A percentile compares a stretch with the other conserved stretches of the same genome.
These are phyloP conservation scores for Ganaspis sp. DNA, from an alignment of 1,140 invertebrate genomes.

Conservation along the genomic window DNA sequence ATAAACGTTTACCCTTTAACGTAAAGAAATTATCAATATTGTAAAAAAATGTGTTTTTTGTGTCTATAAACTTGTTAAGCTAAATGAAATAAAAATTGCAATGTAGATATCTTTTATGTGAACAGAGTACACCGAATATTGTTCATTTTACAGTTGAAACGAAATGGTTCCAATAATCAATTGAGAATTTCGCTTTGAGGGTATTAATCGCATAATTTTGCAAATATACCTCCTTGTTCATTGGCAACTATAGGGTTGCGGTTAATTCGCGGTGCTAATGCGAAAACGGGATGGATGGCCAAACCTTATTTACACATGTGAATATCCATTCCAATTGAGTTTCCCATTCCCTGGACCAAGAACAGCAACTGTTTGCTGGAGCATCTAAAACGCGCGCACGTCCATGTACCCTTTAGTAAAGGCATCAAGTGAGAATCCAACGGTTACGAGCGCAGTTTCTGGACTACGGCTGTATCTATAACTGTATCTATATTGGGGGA, in stretches of 20 bases:
- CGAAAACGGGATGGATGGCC: slow-evolving; percentile 17
- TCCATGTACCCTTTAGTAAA: slow-evolving; percentile 17
- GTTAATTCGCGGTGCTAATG: slow-evolving; percentile 19
- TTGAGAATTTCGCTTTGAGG: slow-evolving; percentile 22
- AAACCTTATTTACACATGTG: slow-evolving; percentile 25
- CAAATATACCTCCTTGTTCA: slow-evolving; percentile 27
- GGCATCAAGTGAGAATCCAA: slow-evolving; percentile 19
- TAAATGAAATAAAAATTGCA: not conserved
- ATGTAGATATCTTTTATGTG: not conserved
- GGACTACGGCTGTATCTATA: not conserved
- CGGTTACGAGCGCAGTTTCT: not conserved
- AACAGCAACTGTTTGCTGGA: slow-evolving; percentile 4
- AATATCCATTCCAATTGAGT: slow-evolving; percentile 18
- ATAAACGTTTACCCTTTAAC: too few relatives aligned
- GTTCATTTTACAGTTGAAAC: slow-evolving; percentile 28
- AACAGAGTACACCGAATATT: not conserved
- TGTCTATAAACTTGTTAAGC: too few relatives aligned
- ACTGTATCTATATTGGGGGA: not conserved
- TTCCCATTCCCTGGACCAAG: slow-evolving; percentile 9
- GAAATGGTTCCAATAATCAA: slow-evolving; percentile 29
- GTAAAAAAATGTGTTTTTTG: too few relatives aligned
- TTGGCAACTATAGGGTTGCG: slow-evolving; percentile 9
- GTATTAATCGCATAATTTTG: slow-evolving; percentile 31
- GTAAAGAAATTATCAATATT: too few relatives aligned
- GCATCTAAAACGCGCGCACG: slow-evolving; percentile 23